Conservation (phyloP, 2,797 vertebrate genomes). For the Dendrocincla fuliginosa region DNA sequence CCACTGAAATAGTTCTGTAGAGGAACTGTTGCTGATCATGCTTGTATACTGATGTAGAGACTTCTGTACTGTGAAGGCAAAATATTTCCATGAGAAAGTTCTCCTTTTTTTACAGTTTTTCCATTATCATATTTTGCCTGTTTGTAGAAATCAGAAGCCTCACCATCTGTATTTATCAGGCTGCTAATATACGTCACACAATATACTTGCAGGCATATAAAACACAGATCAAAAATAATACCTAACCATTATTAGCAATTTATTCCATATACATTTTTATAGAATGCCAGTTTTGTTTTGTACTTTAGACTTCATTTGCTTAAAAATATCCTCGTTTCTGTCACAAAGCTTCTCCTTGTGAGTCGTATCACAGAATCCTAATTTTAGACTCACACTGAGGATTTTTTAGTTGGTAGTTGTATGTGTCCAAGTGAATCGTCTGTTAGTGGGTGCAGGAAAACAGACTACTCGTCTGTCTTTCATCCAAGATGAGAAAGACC, state of each 20-base stretch:
- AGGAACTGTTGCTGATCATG: neutral
- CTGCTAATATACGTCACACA: neutral
- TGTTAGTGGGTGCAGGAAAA: slow-evolving; percentile 16
- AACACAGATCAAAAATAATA: neutral
- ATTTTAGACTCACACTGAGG: slow-evolving; percentile 30
- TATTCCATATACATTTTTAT: neutral
- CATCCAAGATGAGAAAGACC: neutral
- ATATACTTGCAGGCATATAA: neutral
- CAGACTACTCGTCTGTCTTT: slow-evolving; percentile 8
- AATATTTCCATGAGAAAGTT: neutral
- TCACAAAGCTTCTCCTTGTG: slow-evolving; percentile 46
- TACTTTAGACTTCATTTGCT: neutral
- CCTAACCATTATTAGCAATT: neutral
- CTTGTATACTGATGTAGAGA: neutral
- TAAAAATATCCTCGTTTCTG: slow-evolving; percentile 42
- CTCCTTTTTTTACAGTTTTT: neutral
- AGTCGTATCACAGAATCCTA: slow-evolving; percentile 48
- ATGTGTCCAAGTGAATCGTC: neutral
- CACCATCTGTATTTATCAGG: neutral
- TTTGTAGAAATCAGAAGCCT: neutral
- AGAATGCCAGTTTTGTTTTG: slow-evolving; percentile 39
- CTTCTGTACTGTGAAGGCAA: neutral
- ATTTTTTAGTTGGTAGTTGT: slow-evolving; percentile 19
- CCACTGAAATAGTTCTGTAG: neutral
- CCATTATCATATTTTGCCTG: neutral